Percentiles rank a stretch among this genome's conserved stretches.
Evolutionary conservation across 92 coral and sea anemone genomes (phyloP).

Genomic region (Nematostella vectensis): DNA sequence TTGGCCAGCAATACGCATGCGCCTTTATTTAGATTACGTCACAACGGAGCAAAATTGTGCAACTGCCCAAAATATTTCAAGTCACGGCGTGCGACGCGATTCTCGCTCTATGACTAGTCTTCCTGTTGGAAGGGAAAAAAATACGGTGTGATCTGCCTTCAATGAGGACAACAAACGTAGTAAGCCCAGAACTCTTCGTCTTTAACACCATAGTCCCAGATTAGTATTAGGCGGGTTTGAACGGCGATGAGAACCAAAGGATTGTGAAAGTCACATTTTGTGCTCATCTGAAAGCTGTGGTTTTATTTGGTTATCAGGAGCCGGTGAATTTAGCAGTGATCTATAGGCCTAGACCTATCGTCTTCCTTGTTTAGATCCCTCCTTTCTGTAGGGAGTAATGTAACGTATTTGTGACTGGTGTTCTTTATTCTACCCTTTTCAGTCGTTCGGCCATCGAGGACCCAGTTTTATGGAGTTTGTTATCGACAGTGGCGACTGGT

Average conservation of each 20-base stretch:
- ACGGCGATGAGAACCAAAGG: no score
- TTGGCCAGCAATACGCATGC: no score
- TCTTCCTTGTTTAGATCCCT: no score
- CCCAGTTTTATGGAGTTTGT: constrained; percentile 99
- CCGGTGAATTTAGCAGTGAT: constrained; percentile 6
- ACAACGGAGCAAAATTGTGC: constrained; percentile 90
- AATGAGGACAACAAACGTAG: constrained; percentile 93
- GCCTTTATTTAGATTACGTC: constrained; percentile 82
- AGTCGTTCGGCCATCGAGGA: constrained; percentile 91
- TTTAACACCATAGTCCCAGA: background rate
- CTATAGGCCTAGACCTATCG: no score
- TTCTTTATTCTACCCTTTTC: constrained; percentile 13
- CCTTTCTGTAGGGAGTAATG: no score
- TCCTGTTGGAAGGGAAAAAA: constrained; percentile 68
- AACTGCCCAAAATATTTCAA: constrained; percentile 84
- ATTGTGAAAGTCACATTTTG: no score
- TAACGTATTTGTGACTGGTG: no score
- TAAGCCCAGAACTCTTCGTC: constrained; percentile 27
- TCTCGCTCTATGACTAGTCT: constrained; percentile 22
- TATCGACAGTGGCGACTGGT: constrained; percentile 99
- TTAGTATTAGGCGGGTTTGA: no score
- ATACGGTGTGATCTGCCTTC: constrained; percentile 49
- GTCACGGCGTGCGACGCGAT: constrained; percentile 75
- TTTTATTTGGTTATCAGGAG: constrained; percentile 19
- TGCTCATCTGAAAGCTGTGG: constrained; percentile 3